Conservation (phyloP, 2,113 vertebrate genomes). For the Benitochromis conjunctus region DNA sequence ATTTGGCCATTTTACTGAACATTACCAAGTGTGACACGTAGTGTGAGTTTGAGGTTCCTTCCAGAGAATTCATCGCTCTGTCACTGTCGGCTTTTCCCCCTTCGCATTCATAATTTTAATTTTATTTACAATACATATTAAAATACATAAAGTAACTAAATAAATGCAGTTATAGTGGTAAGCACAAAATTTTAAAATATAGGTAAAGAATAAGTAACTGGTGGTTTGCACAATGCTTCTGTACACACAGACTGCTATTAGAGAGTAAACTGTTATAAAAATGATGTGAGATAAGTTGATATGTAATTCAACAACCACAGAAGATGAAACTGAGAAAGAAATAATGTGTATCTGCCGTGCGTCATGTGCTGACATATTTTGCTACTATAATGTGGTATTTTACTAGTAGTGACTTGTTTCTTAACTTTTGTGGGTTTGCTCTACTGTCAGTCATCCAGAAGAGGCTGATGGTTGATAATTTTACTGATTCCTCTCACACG, state of each 20-base stretch:
- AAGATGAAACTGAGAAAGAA: not conserved
- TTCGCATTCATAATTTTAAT: not conserved
- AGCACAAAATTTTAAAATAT: not conserved
- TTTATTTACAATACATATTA: not conserved
- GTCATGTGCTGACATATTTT: not conserved
- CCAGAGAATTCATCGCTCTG: not conserved
- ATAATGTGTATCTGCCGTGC: not conserved
- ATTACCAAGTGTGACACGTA: not conserved
- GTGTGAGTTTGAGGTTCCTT: constrained; percentile 18
- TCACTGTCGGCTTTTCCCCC: not conserved
- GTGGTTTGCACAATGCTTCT: not conserved
- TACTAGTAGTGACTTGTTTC: not conserved
- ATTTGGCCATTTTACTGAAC: not conserved
- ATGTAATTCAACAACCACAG: not conserved
- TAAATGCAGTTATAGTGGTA: not conserved
- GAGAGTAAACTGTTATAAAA: not conserved
- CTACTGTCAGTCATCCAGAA: not conserved
- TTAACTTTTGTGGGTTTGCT: not conserved
- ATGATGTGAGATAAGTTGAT: not conserved
- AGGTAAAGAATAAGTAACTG: not conserved
- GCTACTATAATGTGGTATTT: not conserved
- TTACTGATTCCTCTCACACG: not conserved
- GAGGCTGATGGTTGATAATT: not conserved
- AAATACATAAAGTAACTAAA: not conserved
- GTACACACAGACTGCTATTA: not conserved